Evolutionary conservation across 2,113 vertebrate genomes (phyloP).

Genomic region (Benitochromis conjunctus): DNA sequence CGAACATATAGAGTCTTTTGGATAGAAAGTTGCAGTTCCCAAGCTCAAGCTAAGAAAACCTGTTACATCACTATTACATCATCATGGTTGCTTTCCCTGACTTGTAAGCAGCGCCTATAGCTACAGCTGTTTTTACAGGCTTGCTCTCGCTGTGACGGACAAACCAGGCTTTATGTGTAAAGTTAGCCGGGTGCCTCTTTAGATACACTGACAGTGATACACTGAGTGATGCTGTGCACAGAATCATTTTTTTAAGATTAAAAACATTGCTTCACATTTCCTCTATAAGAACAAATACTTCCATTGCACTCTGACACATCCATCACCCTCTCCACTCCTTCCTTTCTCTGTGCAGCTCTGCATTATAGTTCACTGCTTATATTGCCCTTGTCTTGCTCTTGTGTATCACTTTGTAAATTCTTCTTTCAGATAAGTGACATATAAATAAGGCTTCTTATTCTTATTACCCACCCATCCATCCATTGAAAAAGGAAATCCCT

Average conservation of each 20-base stretch:
- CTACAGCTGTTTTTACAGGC: neutral
- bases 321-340: neutral
- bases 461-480: slow-evolving; percentile 50
- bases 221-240: neutral
- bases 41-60: neutral
- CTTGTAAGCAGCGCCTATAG: neutral
- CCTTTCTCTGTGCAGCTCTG: neutral
- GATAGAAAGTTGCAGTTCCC: too few species aligned
- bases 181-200: neutral
- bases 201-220: neutral
- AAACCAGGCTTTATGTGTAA: neutral
- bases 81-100: neutral
- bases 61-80: neutral
- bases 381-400: neutral
- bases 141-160: neutral
- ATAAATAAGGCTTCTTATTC: slow-evolving; percentile 42
- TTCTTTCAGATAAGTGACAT: slow-evolving; percentile 37
- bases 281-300: neutral
- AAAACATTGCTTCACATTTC: neutral
- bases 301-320: neutral
- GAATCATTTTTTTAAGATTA: neutral
- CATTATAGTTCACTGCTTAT: neutral
- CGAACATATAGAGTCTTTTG: neutral
- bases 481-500: slow-evolving; percentile 60
- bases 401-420: slow-evolving; percentile 9